phyloP scores from a whole-genome alignment of 2,113 vertebrate species.

The Eolophus roseicapilla region DNA sequence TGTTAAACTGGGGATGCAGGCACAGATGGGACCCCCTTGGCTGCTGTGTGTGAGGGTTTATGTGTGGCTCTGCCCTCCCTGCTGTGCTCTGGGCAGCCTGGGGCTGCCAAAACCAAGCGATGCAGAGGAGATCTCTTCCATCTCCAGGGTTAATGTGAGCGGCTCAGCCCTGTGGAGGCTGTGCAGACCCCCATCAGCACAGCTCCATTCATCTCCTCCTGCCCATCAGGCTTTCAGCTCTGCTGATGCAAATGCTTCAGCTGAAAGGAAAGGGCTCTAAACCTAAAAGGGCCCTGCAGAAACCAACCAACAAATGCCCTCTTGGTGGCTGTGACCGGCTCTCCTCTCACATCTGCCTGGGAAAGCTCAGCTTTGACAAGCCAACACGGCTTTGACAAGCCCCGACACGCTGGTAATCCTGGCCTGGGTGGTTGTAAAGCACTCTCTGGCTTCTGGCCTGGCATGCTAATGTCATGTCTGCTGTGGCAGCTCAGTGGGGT shows the following conservation, averaged over 20 bases:
- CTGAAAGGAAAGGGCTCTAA: not conserved
- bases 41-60: not conserved
- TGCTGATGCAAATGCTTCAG: not conserved
- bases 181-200: not conserved
- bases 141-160: not conserved
- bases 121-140: not conserved
- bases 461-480: not conserved
- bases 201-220: not conserved
- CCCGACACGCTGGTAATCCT: not conserved
- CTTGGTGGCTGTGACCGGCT: not conserved
- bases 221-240: not conserved
- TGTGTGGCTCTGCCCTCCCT: not conserved
- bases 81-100: not conserved
- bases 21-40: not conserved
- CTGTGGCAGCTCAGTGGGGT: not conserved
- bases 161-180: not conserved
- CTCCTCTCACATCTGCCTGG: not conserved
- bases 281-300: not conserved
- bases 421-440: not conserved
- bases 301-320: not conserved
- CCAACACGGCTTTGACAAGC: not conserved
- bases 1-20: not conserved
- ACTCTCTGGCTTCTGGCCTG: constrained; percentile 4
- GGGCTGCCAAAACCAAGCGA: not conserved
- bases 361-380: not conserved